Base-by-base conservation (phyloP, 64 coral and sea anemone genomes). In the Pocillopora verrucosa region DNA sequence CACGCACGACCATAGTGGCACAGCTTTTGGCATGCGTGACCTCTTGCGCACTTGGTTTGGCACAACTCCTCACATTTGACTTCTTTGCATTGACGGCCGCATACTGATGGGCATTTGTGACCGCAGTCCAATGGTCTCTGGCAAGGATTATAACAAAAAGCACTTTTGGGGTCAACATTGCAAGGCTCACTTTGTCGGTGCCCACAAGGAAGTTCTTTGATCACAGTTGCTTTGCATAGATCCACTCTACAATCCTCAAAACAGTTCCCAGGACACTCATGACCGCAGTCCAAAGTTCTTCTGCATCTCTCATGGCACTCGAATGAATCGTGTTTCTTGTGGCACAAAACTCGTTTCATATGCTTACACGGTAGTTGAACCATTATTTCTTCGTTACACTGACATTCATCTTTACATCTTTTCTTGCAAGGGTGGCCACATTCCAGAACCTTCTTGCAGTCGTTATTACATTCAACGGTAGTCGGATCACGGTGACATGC, bases 341-440 rank as follows among this genome's bases (percentile, higher is more conserved):
- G 80, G 14, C 91, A 93, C 1, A 16, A 56, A 34, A 82, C n/a
- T 17, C 9, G 14, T 76, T 25, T 61, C 67, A 59, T 80, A 16
- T 93, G 91, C 61, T 80, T 37, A 56, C 91, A 93, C 1, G 57
- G 36, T 51, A 82, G 74, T n/a, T 22, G 56, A 15, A 62, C 73
- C 34, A 72, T 34, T 16, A 88, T 73, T 75, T 62, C 10, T 9
- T 60, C 63, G 57, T 63, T 75, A 79, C 91, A 93, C 5, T 51
- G 38, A 41, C 91, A 93, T 16, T 73, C 30, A 16, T 88, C 65
- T 25, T 56, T 34, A 16, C 91, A 93, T 75, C 13, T 93, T 13
- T 76, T 62, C 58, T 77, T 41, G 76, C 91, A 93, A 37, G 51
- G 68, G 73, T 93, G 91, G 56, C 67, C 77, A 76, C 91, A 93